These are phyloP conservation scores for Pardosa pseudoannulata DNA, from an alignment of 2,888 invertebrate species.

Conservation along the genomic window DNA sequence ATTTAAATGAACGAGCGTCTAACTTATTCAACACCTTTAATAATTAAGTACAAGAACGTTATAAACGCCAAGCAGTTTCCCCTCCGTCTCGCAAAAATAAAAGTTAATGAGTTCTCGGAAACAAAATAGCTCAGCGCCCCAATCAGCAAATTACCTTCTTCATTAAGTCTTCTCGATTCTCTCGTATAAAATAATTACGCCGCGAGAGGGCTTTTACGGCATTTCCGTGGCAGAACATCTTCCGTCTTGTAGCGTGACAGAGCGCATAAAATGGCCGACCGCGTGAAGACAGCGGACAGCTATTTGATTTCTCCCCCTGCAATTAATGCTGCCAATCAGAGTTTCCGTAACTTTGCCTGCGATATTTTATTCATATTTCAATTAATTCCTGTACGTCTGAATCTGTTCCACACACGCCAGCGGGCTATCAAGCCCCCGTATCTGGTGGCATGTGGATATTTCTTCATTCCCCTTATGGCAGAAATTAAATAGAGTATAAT, in stretches of 20 bases:
- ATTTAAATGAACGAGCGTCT: no score
- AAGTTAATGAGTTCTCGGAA: background rate
- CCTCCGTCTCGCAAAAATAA: background rate
- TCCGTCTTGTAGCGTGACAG: background rate
- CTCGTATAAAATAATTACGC: conserved; percentile 67
- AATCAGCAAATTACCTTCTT: background rate
- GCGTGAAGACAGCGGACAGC: conserved; percentile 48
- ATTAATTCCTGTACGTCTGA: conserved; percentile 49
- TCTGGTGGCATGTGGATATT: no score
- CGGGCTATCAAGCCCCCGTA: no score
- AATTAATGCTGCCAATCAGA: conserved; percentile 49
- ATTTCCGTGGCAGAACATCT: conserved; percentile 21
- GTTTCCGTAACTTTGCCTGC: conserved; percentile 27
- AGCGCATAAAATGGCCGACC: background rate
- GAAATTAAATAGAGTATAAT: no score
- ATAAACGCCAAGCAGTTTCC: background rate
- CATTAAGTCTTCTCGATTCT: conserved; percentile 3
- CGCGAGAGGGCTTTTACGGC: conserved; percentile 24
- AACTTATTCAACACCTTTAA: no score
- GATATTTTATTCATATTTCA: conserved; percentile 69
- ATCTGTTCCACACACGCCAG: conserved; percentile 36
- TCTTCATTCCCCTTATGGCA: no score
- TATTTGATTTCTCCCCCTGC: conserved; percentile 18
- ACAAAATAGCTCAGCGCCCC: background rate
- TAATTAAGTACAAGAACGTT: no score